These are phyloP conservation scores for Aspidiotus rigidus DNA, from an alignment of 2,888 invertebrate species.

Conservation along the genomic window DNA sequence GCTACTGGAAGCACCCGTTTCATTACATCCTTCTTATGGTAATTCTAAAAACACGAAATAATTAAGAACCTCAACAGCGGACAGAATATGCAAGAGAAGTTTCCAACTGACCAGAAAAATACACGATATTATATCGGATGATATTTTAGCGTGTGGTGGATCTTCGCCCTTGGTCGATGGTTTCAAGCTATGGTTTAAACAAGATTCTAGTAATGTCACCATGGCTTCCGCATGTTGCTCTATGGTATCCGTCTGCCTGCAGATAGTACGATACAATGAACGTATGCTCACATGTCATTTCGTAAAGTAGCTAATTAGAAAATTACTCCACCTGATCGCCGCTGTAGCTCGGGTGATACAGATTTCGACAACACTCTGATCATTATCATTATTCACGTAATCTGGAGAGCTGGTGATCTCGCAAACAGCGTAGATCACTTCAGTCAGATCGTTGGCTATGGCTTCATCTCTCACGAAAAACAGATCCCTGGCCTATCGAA, in stretches of 20 bases:
- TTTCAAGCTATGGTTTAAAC: constrained; percentile 78
- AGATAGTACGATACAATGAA: constrained; percentile 35
- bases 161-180: constrained; percentile 70
- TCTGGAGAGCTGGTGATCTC: constrained; percentile 73
- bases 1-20: constrained; percentile 77
- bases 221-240: constrained; percentile 76
- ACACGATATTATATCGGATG: constrained; percentile 87
- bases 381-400: constrained; percentile 77
- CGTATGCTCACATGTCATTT: neutral
- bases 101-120: constrained; percentile 65
- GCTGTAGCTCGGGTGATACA: constrained; percentile 84
- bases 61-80: neutral
- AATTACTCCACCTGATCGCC: constrained; percentile 58
- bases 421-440: constrained; percentile 67
- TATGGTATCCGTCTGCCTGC: constrained; percentile 70
- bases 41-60: constrained; percentile 49
- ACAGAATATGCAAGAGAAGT: neutral
- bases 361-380: constrained; percentile 91
- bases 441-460: constrained; percentile 73
- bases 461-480: constrained; percentile 79
- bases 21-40: constrained; percentile 64
- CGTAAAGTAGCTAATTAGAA: neutral
- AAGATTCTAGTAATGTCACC: constrained; percentile 75
- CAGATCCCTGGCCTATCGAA: constrained; percentile 69
- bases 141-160: constrained; percentile 92